Evolutionary conservation across 2,888 invertebrate species (phyloP).

Genomic region (Buathra laborator): DNA sequence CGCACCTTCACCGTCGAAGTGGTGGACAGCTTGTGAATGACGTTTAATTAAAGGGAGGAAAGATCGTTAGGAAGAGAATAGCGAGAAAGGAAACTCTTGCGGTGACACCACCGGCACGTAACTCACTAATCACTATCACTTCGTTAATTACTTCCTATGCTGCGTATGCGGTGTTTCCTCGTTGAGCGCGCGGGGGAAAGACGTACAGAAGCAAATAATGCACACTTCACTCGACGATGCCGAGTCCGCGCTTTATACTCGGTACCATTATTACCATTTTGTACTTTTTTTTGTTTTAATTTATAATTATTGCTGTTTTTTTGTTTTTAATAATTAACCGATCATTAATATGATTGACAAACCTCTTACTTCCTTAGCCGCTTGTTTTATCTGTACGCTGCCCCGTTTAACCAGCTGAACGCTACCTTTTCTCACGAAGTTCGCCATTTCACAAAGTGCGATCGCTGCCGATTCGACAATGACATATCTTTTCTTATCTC

Average conservation of each 20-base stretch:
- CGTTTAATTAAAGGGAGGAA: constrained; percentile 55
- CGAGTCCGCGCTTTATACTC: constrained; percentile 40
- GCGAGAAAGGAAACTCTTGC: constrained; percentile 40
- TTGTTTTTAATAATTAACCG: constrained; percentile 28
- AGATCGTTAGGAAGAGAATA: constrained; percentile 28
- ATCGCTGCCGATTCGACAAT: neutral
- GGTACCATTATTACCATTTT: constrained; percentile 4
- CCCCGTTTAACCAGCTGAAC: constrained; percentile 85
- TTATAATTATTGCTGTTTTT: neutral
- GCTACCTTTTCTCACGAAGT: constrained; percentile 82
- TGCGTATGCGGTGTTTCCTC: constrained; percentile 43
- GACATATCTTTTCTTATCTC: constrained; percentile 65
- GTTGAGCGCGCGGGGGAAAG: constrained; percentile 6
- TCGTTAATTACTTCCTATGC: constrained; percentile 65
- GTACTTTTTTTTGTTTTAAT: neutral
- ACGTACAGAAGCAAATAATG: constrained; percentile 45
- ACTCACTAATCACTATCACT: constrained; percentile 66
- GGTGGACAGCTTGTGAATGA: constrained; percentile 28
- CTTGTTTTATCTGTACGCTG: constrained; percentile 86
- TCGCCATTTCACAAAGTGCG: constrained; percentile 80
- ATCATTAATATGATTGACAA: constrained; percentile 73
- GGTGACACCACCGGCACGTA: constrained; percentile 51
- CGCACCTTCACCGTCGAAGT: constrained; percentile 6
- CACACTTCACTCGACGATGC: constrained; percentile 1
- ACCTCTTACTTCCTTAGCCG: constrained; percentile 87